Base-by-base conservation (phyloP, 2,797 vertebrate species). In the Cossypha caffra region DNA sequence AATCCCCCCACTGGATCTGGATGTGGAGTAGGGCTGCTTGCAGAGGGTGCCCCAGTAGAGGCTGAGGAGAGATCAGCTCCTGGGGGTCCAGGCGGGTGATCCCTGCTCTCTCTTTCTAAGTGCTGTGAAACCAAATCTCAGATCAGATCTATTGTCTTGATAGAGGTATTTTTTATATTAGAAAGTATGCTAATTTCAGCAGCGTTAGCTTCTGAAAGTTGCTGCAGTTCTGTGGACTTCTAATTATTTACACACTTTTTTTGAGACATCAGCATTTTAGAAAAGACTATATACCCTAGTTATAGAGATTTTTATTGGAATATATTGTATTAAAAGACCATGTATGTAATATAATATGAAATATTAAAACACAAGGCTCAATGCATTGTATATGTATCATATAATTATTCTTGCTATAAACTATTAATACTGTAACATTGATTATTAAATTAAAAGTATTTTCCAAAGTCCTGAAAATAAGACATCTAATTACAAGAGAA, bases 1-100 rank as follows among this genome's bases (percentile, higher is more conserved):
- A 69, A 79, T 55, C 20, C 17, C 24, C 40, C 19, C 1, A 0
- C 3, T 6, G 2, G 15, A 58, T 58, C 10, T 2, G 7, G 50
- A 42, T 0, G 3, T 0, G 2, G 37, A 48, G 13, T 3, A 31
- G 17, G 16, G n/a, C 8, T 51, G 14, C 40, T 82, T 51, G 23
- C 73, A 50, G 11, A 38, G 50, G 13, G 10, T 26, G 11, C 16
- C 31, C 40, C 24, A 45, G 64, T 17, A 51, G 57, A 45, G 67
- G 42, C 25, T 52, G 51, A 43, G 28, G 59, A 86, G 16, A 52
- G 19, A 35, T 61, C 33, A 20, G 47, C 12, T 58, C 38, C 81
- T 55, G 14, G 7, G 4, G 3, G 23, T 25, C n/a, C 50, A 58
- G 21, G 13, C 6, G 43, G 72, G 47, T 16, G 24, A 67, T 29